Percentiles rank a stretch among this genome's conserved stretches.
Conservation (phyloP, 2,888 invertebrate genomes). For the Saturnia japonica region DNA sequence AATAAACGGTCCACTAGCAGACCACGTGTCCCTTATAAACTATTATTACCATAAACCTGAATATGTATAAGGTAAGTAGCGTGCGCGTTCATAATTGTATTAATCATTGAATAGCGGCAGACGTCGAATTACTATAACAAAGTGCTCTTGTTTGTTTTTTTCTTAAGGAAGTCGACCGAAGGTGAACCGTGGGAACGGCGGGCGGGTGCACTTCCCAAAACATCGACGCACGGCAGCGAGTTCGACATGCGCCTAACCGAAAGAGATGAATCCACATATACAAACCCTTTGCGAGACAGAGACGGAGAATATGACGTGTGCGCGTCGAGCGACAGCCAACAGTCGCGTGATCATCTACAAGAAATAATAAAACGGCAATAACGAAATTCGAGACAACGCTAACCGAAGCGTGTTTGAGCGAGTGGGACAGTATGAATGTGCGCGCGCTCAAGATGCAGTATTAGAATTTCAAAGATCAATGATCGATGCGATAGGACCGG, state of each 20-base stretch:
- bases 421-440: constrained; percentile 66
- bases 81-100: constrained; percentile 80
- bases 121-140: constrained; percentile 82
- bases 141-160: constrained; percentile 82
- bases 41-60: constrained; percentile 69
- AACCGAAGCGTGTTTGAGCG: constrained; percentile 66
- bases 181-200: constrained; percentile 82
- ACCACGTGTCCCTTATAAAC: constrained; percentile 76
- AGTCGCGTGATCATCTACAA: constrained; percentile 82
- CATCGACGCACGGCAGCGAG: constrained; percentile 81
- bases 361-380: constrained; percentile 82
- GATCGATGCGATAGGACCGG: constrained; percentile 75
- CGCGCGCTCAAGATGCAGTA: constrained; percentile 78
- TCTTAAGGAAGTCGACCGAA: constrained; percentile 81
- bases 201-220: constrained; percentile 83
- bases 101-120: constrained; percentile 81
- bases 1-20: constrained; percentile 27
- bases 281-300: constrained; percentile 34
- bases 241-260: constrained; percentile 72
- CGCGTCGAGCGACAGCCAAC: constrained; percentile 80
- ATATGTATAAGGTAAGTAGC: constrained; percentile 75
- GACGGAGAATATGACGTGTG: constrained; percentile 73
- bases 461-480: constrained; percentile 81
- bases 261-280: constrained; percentile 48
- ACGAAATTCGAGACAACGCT: constrained; percentile 79